These are phyloP conservation scores for Protaetia brevitarsis DNA, from an alignment of 1,140 invertebrate genomes.

Conservation along the genomic window DNA sequence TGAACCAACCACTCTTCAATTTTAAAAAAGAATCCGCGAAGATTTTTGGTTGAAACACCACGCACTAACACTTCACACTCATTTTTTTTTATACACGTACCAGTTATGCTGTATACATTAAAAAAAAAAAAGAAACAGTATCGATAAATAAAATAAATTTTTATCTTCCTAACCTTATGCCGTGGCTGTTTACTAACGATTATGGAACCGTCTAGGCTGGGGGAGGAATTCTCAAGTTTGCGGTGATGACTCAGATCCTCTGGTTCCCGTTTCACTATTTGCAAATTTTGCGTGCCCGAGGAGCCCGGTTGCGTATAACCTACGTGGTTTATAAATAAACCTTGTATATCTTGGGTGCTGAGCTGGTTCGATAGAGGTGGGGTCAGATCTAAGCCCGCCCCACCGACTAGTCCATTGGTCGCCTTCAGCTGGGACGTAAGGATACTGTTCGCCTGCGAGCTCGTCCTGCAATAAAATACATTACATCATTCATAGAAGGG, in stretches of 20 bases:
- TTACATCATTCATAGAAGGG: conserved; percentile 20
- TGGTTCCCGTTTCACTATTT: conserved; percentile 62
- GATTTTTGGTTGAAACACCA: too few species aligned
- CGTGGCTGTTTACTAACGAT: conserved; percentile 46
- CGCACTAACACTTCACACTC: too few species aligned
- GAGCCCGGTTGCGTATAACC: conserved; percentile 43
- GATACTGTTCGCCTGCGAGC: conserved; percentile 47
- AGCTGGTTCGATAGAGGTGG: conserved; percentile 52
- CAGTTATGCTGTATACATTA: too few species aligned
- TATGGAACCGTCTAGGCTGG: conserved; percentile 44
- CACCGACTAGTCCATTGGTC: conserved; percentile 57
- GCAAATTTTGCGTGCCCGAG: conserved; percentile 49
- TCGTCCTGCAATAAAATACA: conserved; percentile 47
- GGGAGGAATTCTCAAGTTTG: conserved; percentile 45
- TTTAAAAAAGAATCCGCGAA: too few species aligned
- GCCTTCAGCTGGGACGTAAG: conserved; percentile 51
- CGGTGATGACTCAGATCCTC: conserved; percentile 60
- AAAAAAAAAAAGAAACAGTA: too few species aligned
- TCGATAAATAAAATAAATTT: too few species aligned
- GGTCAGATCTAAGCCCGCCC: conserved; percentile 53
- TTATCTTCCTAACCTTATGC: conserved; percentile 42
- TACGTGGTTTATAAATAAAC: conserved; percentile 60
- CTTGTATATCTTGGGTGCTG: conserved; percentile 55
- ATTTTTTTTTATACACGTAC: too few species aligned
- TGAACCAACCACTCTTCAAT: too few species aligned